These are phyloP conservation scores for Drosophila melanica DNA, from an alignment of 1,140 invertebrate genomes.

Conservation along the genomic window DNA sequence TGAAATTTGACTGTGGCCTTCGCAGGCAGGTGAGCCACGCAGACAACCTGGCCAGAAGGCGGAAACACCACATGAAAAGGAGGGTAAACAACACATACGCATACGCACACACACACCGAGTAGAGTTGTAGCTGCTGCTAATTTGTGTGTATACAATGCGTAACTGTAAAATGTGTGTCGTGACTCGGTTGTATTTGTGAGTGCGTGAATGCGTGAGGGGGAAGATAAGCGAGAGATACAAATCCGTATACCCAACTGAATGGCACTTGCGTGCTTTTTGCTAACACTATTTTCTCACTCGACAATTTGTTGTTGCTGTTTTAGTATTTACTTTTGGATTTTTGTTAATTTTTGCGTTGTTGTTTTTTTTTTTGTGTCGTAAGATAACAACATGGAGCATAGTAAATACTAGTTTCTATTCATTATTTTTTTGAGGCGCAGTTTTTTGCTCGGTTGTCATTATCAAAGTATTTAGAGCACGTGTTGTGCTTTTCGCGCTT, in stretches of 20 bases:
- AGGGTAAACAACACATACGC: conserved; percentile 43
- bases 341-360: conserved; percentile 28
- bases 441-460: conserved; percentile 16
- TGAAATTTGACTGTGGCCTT: conserved; percentile 56
- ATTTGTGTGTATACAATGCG: conserved; percentile 52
- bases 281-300: conserved; percentile 55
- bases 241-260: conserved; percentile 48
- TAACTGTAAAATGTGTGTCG: conserved; percentile 80
- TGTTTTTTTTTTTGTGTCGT: not conserved
- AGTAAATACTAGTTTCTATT: conserved; percentile 60
- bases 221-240: conserved; percentile 1
- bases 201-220: conserved; percentile 15
- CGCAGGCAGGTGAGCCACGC: conserved; percentile 46
- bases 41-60: conserved; percentile 52
- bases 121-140: conserved; percentile 15
- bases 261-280: conserved; percentile 52
- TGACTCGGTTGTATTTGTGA: conserved; percentile 24
- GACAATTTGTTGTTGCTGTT: conserved; percentile 42
- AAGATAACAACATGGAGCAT: conserved; percentile 39
- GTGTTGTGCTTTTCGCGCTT: conserved; percentile 37
- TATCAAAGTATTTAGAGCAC: conserved; percentile 46
- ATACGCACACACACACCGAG: conserved; percentile 8
- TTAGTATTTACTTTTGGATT: conserved; percentile 63
- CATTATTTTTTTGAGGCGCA: conserved; percentile 54
- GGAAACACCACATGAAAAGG: conserved; percentile 46